These are phyloP conservation scores for Aspidoscelis tigris DNA, from an alignment of 2,113 vertebrate species.

Conservation along the genomic window DNA sequence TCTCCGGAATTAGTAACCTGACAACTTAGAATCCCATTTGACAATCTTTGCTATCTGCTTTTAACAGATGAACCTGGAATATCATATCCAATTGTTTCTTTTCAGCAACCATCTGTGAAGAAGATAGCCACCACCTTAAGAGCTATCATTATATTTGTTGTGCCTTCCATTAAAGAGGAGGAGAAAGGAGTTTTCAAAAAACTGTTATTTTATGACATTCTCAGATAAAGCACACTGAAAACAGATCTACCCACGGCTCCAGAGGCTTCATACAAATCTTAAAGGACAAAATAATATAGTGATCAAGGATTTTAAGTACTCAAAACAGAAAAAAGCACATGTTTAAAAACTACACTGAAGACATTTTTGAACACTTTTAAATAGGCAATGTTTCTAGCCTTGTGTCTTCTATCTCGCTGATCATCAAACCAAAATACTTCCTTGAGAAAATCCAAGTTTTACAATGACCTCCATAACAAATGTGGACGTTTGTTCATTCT, in stretches of 20 bases:
- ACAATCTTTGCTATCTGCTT: not conserved
- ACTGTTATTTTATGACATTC: not conserved
- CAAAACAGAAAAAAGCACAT: conserved; percentile 27
- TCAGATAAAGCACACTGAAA: conserved; percentile 26
- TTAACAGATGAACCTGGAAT: conserved; percentile 22
- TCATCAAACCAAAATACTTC: not conserved
- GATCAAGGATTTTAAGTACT: conserved; percentile 18
- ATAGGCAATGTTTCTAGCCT: no score
- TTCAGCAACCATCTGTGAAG: conserved; percentile 15
- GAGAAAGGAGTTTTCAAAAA: conserved; percentile 4
- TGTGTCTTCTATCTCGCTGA: not conserved
- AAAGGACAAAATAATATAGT: not conserved
- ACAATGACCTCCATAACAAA: not conserved
- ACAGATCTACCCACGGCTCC: not conserved
- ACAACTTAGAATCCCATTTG: conserved; percentile 10
- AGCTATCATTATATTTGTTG: not conserved
- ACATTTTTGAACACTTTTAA: not conserved
- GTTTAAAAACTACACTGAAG: not conserved
- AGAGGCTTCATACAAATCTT: no score
- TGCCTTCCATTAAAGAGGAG: conserved; percentile 6
- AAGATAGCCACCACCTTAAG: conserved; percentile 34
- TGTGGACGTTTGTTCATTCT: no score
- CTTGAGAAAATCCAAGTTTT: not conserved
- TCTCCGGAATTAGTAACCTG: conserved; percentile 18
- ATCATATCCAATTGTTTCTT: not conserved